Evolutionary conservation across 2,888 invertebrate species (phyloP), one percentile per base, ranked within the genome.

Genomic region (Chloromyia formosa): DNA sequence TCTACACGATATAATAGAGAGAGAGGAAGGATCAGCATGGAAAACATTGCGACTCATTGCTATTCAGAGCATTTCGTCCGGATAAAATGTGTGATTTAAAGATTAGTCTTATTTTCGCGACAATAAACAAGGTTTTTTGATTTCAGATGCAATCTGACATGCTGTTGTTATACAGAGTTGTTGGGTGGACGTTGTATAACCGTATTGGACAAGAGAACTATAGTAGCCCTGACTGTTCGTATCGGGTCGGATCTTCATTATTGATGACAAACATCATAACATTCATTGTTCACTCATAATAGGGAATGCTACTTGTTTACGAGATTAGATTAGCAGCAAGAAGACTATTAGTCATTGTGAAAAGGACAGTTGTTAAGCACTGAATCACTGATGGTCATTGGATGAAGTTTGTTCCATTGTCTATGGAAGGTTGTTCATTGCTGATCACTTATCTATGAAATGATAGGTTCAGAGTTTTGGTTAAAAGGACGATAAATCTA

Each of bases 31-130:
- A 64, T 64, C 9, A 60, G 18, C 42, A 16, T 20, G 16, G 62
- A 49, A n/a, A 12, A n/a, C 18, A 9, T 35, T 40, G n/a, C 23
- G 10, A 14, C 62, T 64, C 62, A 64, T 64, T 64, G 40, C 16
- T 42, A 64, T 64, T 64, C 62, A 64, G 62, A 64, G 42, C 62
- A 64, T 16, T 42, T 64, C 62, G 42, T 23, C 9, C 40, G 42
- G 40, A 42, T 64, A 18, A 64, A 64, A 35, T 35, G 27, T 40
- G 18, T 18, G 16, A 16, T 64, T 23, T 35, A n/a, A n/a, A 23
- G 60, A 60, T 27, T 60, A 60, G 12, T 60, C 60, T 49, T 49
- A 49, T 49, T 49, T 49, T 49, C 49, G 49, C 49, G 49, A 49
- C 49, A 49, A 49, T 49, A 49, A 49, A 49, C 49, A 49, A 49